Evolutionary conservation across 2,113 vertebrate genomes (phyloP).

Genomic region (Passer montanus): DNA sequence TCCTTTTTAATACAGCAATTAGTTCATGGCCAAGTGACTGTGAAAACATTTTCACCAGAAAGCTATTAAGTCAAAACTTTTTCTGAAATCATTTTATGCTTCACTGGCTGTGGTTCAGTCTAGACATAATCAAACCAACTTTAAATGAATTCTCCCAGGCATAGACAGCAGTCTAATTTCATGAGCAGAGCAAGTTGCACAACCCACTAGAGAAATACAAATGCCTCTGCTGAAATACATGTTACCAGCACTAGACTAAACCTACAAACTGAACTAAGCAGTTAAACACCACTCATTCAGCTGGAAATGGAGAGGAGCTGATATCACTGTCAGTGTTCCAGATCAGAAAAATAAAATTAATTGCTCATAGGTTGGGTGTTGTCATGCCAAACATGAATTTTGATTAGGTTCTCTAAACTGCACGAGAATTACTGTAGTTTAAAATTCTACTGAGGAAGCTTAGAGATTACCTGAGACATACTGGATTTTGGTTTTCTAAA

Average conservation of each 20-base stretch:
- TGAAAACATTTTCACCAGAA: conserved; percentile 31
- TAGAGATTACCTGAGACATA: not conserved
- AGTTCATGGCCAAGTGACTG: not conserved
- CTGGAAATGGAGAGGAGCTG: not conserved
- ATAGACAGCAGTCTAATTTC: conserved; percentile 34
- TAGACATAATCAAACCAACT: conserved; percentile 28
- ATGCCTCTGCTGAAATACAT: not conserved
- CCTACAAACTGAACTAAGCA: not conserved
- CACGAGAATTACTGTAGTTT: not conserved
- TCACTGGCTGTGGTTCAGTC: not conserved
- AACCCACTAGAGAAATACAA: not conserved
- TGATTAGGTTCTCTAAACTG: not conserved
- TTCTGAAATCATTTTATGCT: conserved; percentile 47
- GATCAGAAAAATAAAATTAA: not conserved
- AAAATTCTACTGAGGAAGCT: not conserved
- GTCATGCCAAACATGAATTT: not conserved
- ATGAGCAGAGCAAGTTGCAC: not conserved
- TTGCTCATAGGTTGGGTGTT: not conserved
- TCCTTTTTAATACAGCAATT: not conserved
- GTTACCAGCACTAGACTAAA: not conserved
- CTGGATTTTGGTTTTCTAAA: not conserved
- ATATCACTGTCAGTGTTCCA: not conserved
- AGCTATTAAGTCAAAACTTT: conserved; percentile 38
- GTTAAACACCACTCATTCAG: not conserved
- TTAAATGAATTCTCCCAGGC: conserved; percentile 41